Evolutionary conservation across 2,888 invertebrate species (phyloP), one percentile per base, ranked within the genome.

Genomic region (Lepidochrysops patricia): DNA sequence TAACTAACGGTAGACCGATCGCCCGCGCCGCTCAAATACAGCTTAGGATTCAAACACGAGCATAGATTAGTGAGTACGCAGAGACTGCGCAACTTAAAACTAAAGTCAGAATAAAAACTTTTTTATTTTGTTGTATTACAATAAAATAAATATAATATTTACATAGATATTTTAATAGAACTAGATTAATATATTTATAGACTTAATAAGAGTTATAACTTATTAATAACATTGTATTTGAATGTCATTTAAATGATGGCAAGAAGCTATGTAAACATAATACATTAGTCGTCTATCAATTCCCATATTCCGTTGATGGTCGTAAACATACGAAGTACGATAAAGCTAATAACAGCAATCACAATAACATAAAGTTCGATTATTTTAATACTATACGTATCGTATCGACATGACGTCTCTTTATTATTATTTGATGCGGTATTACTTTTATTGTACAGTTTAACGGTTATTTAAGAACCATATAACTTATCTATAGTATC

Each of bases 1-100:
- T 79, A 77, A 77, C 77, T 80, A 80, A 80, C 80, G 76, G 71
- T 75, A 73, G 79, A 74, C 75, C 73, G 76, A 71, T 72, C 68
- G 64, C n/a, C n/a, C n/a, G n/a, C n/a, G n/a, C 25, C 58, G 65
- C 67, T 67, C 65, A 64, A 68, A 66, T 66, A 60, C 63, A 68
- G 67, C 66, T 63, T 63, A 65, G 63, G 63, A 64, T 58, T 66
- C 63, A 60, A 61, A 64, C 63, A 57, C 59, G 50, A 15, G 19
- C 6, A 58, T 50, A 64, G 64, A 62, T 56, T 15, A 62, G 19
- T 13, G 13, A 23, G 15, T 19, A 15, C 13, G 35, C 26, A 64
- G 61, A 64, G 57, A 23, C 29, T 26, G 9, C 23, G 12, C 9
- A 9, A 9, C n/a, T 13, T 2, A 13, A 37, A n/a, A 29, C 7